Conservation (phyloP, 2,113 vertebrate species). For the Menura novaehollandiae region DNA sequence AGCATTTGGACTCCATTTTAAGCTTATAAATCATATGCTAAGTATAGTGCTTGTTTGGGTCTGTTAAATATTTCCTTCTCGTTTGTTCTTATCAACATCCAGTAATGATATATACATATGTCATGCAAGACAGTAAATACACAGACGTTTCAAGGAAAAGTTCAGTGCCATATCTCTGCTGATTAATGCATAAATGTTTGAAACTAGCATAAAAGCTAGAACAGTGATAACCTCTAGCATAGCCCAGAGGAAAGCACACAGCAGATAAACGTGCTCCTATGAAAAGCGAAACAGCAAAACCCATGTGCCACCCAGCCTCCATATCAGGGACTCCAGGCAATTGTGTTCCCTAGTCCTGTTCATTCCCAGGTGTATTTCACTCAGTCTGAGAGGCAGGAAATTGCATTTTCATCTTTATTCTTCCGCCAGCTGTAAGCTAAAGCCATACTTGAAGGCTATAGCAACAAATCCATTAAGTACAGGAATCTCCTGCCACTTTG, state of each 20-base stretch:
- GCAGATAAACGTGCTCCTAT: not conserved
- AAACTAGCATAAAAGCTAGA: not conserved
- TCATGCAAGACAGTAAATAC: conserved; percentile 34
- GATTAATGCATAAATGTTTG: conserved; percentile 24
- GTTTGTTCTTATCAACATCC: conserved; percentile 54
- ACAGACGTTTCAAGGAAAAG: not conserved
- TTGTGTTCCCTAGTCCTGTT: not conserved
- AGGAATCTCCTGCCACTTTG: not conserved
- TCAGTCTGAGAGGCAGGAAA: conserved; percentile 26
- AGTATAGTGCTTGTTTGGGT: conserved; percentile 43
- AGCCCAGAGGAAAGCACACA: not conserved
- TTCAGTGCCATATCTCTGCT: not conserved
- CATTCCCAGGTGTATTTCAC: not conserved
- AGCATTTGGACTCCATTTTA: conserved; percentile 37
- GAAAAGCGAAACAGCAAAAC: not conserved
- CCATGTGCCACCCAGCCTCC: not conserved
- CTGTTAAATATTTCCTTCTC: conserved; percentile 54
- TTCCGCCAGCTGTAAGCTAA: not conserved
- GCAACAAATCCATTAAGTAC: not conserved
- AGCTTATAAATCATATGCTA: conserved; percentile 49
- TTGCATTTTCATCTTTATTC: conserved; percentile 29
- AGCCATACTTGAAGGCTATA: not conserved
- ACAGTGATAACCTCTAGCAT: not conserved
- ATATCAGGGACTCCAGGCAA: not conserved
- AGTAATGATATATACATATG: conserved; percentile 51